Percentiles rank a stretch among this genome's conserved stretches.
These are phyloP conservation scores for Pseudobourletiella spinata DNA, from an alignment of 1,140 invertebrate genomes.

Conservation along the genomic window DNA sequence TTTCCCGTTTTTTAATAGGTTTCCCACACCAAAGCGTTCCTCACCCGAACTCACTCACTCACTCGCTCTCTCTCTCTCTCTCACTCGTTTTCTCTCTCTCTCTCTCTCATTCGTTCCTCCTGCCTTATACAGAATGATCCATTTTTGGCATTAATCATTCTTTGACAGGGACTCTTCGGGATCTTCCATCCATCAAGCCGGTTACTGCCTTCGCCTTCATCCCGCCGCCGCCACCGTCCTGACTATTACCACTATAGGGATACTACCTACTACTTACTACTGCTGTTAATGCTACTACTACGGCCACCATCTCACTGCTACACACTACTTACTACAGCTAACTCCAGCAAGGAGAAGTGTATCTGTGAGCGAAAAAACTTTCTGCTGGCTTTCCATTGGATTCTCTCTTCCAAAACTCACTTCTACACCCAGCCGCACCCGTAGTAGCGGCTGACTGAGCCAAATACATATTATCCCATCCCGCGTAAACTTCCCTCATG, in stretches of 20 bases:
- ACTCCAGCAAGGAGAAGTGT: too few relatives aligned
- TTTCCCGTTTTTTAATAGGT: conserved; percentile 22
- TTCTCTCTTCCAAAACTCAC: not conserved
- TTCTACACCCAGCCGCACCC: too few relatives aligned
- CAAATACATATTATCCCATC: too few relatives aligned
- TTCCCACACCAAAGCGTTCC: not conserved
- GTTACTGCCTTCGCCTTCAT: conserved; percentile 11
- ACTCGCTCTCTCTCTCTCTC: not conserved
- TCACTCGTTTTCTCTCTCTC: not conserved
- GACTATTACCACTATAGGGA: not conserved
- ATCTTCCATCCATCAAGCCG: conserved; percentile 35
- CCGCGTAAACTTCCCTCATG: too few relatives aligned
- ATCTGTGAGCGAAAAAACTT: too few relatives aligned
- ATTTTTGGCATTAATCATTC: conserved; percentile 36
- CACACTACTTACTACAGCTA: not conserved
- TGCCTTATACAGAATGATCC: conserved; percentile 30
- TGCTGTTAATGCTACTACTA: not conserved
- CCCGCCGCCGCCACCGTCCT: conserved; percentile 8
- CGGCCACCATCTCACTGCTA: not conserved
- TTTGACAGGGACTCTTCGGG: conserved; percentile 34
- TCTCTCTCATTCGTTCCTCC: not conserved
- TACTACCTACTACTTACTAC: not conserved
- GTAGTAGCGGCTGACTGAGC: too few relatives aligned
- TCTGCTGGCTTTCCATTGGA: not conserved
- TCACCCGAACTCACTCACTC: not conserved